These are phyloP conservation scores for Trissolcus basalis DNA, from an alignment of 1,140 invertebrate genomes.

Conservation along the genomic window DNA sequence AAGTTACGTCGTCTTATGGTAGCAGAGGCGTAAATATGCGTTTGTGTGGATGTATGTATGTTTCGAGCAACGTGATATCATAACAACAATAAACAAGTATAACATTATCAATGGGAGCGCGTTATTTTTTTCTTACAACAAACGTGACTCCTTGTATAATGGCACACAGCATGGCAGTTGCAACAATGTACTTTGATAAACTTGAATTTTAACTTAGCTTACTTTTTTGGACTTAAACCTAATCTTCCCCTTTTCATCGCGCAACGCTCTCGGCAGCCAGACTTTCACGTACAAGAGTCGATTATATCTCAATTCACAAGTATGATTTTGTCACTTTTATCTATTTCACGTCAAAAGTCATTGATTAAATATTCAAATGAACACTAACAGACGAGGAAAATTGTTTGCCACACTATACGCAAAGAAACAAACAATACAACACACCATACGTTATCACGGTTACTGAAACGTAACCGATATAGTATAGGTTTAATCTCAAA, in stretches of 20 bases:
- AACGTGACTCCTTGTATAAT: slow-evolving; percentile 74
- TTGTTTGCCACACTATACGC: no score
- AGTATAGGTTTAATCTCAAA: no score
- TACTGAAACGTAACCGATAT: no score
- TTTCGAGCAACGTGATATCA: slow-evolving; percentile 58
- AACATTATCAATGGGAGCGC: slow-evolving; percentile 56
- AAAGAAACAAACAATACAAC: no score
- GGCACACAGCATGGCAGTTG: slow-evolving; percentile 77
- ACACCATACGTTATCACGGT: no score
- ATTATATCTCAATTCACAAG: neutral
- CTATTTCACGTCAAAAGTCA: no score
- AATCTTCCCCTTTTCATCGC: slow-evolving; percentile 23
- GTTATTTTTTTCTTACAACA: slow-evolving; percentile 63
- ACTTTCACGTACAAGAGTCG: slow-evolving; percentile 32
- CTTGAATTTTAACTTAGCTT: slow-evolving; percentile 65
- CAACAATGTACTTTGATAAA: slow-evolving; percentile 75
- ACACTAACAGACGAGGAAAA: no score
- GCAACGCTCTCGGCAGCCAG: slow-evolving; percentile 43
- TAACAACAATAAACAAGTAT: slow-evolving; percentile 49
- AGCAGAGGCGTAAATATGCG: no score
- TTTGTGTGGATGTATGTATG: slow-evolving; percentile 22
- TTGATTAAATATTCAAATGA: no score
- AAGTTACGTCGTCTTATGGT: no score
- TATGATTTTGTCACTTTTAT: no score
- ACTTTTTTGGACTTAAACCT: slow-evolving; percentile 51